These are phyloP conservation scores for Arion vulgaris DNA, from an alignment of 1,140 invertebrate genomes.

Conservation along the genomic window DNA sequence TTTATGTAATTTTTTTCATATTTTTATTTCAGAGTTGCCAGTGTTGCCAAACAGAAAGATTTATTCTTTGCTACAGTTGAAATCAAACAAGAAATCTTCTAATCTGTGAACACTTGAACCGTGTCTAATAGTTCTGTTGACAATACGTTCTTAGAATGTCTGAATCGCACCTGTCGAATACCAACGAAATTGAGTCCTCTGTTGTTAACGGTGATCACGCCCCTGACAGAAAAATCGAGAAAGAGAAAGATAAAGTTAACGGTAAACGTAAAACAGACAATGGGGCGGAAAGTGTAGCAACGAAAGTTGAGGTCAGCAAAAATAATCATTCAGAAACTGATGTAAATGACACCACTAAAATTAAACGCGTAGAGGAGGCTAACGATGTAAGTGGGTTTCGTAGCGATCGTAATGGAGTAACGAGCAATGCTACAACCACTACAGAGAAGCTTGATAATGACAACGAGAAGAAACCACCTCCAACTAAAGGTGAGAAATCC, in stretches of 20 bases:
- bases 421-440: background rate
- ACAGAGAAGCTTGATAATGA: background rate
- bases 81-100: too few species aligned
- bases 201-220: too few species aligned
- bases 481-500: background rate
- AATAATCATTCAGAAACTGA: background rate
- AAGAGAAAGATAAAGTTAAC: background rate
- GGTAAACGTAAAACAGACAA: background rate
- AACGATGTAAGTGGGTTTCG: background rate
- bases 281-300: background rate
- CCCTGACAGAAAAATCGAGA: background rate
- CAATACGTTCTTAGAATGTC: background rate
- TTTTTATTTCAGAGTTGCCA: too few species aligned
- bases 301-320: background rate
- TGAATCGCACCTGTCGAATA: background rate
- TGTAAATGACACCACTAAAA: background rate
- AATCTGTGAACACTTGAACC: too few species aligned
- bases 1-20: too few species aligned
- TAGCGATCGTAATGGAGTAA: background rate
- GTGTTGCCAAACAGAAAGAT: too few species aligned
- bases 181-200: background rate
- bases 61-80: too few species aligned
- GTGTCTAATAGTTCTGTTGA: too few species aligned
- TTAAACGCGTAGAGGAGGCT: background rate
- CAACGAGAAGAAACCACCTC: background rate